Evolutionary conservation across 2,888 invertebrate genomes (phyloP), one percentile per base, ranked within the genome.

Genomic region (Phengaris alcon): DNA sequence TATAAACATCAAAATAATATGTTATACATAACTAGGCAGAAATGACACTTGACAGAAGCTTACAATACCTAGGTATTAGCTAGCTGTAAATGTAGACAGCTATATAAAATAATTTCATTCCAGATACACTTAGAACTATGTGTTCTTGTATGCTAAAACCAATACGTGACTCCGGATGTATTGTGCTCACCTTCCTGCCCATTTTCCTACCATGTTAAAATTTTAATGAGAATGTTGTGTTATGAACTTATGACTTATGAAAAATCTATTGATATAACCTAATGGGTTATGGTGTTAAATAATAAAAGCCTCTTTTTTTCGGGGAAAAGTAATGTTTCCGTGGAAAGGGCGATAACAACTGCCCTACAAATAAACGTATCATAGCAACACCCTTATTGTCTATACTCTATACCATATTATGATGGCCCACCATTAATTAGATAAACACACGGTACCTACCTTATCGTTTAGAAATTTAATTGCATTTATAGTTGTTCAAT

Each of bases 131-230:
- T 74, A 74, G 74, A 76, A 68, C 74, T 76, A 76, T 76, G 69
- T 76, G 68, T 68, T 76, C 78, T 77, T 77, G 77, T 77, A 78
- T 77, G 77, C 69, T 77, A 75, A 78, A 76, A 52, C 55, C 44
- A 51, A 74, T 76, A 77, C 78, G 77, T 78, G 79, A 77, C 77
- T 79, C 73, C 75, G 68, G 76, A 74, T 78, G 70, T 73, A 76
- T 76, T 79, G 76, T 74, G 64, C 70, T 75, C 74, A 78, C 75
- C 75, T 68, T 72, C 72, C 35, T 64, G 69, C 57, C 55, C 57
- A 52, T 22, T 70, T 57, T 44, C 46, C 22, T 69, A 44, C 74
- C 54, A 74, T 75, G 44, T 51, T 64, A 35, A 64, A 15, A 13
- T 64, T 35, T 35, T 64, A 64, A 35, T 35, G 10, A 6, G 3